Conservation (phyloP, 2,113 vertebrate genomes). For the Malurus elegans region DNA sequence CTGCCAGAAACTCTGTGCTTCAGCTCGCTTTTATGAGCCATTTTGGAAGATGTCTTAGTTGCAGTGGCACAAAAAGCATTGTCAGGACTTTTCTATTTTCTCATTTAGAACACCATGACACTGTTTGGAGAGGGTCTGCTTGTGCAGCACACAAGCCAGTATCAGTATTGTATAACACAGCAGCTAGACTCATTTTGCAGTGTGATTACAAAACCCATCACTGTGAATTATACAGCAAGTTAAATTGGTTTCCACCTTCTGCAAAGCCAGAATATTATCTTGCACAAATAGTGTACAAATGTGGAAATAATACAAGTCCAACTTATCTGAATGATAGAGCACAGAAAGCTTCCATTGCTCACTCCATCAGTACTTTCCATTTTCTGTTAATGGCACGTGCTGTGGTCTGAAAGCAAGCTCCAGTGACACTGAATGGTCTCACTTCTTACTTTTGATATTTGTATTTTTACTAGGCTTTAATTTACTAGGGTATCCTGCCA, state of each 20-base stretch:
- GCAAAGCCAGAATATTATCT: conserved; percentile 47
- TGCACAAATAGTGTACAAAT: conserved; percentile 65
- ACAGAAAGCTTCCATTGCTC: conserved; percentile 6
- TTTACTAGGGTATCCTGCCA: neutral
- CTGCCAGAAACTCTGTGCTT: neutral
- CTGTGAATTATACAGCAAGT: conserved; percentile 52
- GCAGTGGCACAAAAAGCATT: conserved; percentile 37
- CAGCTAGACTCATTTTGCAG: conserved; percentile 41
- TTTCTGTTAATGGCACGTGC: conserved; percentile 23
- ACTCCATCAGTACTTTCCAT: neutral
- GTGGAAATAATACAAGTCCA: conserved; percentile 45
- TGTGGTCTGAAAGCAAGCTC: neutral
- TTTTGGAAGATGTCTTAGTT: conserved; percentile 59
- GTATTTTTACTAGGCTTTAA: neutral
- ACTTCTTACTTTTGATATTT: neutral
- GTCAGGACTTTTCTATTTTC: conserved; percentile 49
- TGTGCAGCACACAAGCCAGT: conserved; percentile 1
- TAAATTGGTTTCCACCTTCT: conserved; percentile 61
- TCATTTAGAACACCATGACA: conserved; percentile 43
- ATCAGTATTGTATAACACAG: conserved; percentile 50
- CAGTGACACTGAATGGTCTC: neutral
- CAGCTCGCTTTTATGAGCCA: conserved; percentile 15
- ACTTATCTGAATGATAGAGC: conserved; percentile 1
- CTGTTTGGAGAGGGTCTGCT: conserved; percentile 8
- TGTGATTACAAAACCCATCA: conserved; percentile 70